These are phyloP conservation scores for Ploceus nigricollis DNA, from an alignment of 2,113 vertebrate species.

Conservation along the genomic window DNA sequence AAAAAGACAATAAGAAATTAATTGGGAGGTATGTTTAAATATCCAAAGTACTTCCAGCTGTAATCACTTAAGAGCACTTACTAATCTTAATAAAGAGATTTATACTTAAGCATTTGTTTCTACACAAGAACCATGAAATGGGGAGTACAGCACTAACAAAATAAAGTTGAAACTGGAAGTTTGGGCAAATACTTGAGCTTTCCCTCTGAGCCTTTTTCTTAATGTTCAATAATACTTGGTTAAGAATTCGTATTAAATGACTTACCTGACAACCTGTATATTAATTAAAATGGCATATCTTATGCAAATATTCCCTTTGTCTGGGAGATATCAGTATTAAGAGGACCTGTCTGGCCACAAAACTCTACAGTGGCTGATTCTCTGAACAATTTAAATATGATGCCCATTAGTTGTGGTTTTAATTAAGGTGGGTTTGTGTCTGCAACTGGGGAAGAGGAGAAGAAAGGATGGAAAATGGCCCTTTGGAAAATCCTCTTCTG, in stretches of 20 bases:
- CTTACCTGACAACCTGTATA: not conserved
- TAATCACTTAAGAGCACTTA: not conserved
- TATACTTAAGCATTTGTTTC: not conserved
- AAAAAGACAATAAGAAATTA: not conserved
- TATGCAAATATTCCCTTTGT: not conserved
- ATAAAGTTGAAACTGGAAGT: not conserved
- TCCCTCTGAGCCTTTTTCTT: not conserved
- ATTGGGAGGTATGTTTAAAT: not conserved
- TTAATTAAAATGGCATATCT: not conserved
- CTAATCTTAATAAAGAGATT: not conserved
- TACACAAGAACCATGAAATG: not conserved
- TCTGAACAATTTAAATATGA: not conserved
- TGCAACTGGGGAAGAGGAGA: not conserved
- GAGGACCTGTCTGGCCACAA: not conserved
- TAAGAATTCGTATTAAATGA: not conserved
- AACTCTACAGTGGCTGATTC: not conserved
- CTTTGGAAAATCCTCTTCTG: constrained; percentile 10
- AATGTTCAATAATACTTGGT: not conserved
- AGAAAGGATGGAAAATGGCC: not conserved
- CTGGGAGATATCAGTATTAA: not conserved
- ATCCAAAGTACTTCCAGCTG: not conserved
- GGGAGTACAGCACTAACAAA: not conserved
- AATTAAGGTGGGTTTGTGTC: not conserved
- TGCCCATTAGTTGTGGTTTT: not conserved
- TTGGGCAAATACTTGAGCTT: not conserved